Conservation (phyloP, 2,888 invertebrate species). For the Macrophya alboannulata region DNA sequence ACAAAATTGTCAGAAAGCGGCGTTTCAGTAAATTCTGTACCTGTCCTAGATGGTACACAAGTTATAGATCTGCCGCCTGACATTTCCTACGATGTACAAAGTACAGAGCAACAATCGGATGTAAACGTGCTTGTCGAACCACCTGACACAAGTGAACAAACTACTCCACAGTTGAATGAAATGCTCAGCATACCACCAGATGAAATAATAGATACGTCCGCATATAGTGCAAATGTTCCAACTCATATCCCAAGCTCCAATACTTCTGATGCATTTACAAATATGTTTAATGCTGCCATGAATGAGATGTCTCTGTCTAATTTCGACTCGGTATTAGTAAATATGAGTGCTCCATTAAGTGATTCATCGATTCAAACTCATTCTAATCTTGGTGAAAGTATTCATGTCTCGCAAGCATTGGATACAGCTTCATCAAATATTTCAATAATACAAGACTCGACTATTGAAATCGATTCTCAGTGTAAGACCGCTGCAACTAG, state of each 20-base stretch:
- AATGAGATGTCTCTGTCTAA: not conserved
- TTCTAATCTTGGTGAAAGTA: not conserved
- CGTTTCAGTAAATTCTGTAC: not conserved
- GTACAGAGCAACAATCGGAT: not conserved
- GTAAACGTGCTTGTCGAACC: not conserved
- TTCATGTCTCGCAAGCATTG: not conserved
- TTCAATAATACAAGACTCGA: not conserved
- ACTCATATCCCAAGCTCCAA: not conserved
- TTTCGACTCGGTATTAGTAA: not conserved
- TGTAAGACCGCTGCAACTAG: not conserved
- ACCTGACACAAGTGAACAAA: not conserved
- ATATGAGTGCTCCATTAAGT: not conserved
- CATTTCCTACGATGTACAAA: not conserved
- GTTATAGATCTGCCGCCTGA: not conserved
- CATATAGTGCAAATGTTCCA: not conserved
- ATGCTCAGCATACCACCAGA: not conserved
- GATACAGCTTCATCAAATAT: not conserved
- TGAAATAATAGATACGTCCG: not conserved
- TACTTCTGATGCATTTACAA: not conserved
- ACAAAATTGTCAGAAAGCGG: not conserved
- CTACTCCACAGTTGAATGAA: not conserved
- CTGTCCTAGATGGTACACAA: not conserved
- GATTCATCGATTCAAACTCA: not conserved
- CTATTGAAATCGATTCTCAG: not conserved
- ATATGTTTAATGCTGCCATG: not conserved